Percentiles rank a stretch among this genome's conserved stretches.
Conservation (phyloP, 1,140 invertebrate genomes). For the Plutomurus gul region DNA sequence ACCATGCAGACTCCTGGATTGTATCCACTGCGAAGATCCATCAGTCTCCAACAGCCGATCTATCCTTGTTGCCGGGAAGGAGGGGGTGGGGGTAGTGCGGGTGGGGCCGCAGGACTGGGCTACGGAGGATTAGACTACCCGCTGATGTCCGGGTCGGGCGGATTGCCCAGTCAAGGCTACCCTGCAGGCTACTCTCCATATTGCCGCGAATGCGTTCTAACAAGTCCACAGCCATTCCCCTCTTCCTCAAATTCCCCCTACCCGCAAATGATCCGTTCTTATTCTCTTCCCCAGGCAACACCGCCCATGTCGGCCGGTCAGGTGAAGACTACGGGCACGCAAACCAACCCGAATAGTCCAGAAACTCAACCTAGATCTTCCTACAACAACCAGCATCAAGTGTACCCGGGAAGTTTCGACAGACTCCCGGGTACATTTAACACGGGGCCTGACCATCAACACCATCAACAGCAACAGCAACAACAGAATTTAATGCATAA, state of each 20-base stretch:
- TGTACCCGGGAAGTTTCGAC: slow-evolving; percentile 44
- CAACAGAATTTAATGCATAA: neutral
- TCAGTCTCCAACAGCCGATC: slow-evolving; percentile 49
- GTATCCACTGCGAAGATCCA: slow-evolving; percentile 48
- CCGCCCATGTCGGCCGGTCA: neutral
- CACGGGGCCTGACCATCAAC: neutral
- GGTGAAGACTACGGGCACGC: slow-evolving; percentile 49
- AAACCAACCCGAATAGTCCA: slow-evolving; percentile 51
- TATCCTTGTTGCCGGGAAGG: slow-evolving; percentile 42
- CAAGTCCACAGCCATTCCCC: neutral
- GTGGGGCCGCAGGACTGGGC: neutral
- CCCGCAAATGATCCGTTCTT: slow-evolving; percentile 50
- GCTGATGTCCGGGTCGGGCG: neutral
- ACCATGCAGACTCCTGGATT: slow-evolving; percentile 33
- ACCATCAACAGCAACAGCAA: neutral
- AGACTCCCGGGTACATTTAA: slow-evolving; percentile 2
- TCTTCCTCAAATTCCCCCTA: neutral
- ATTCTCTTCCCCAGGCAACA: slow-evolving; percentile 46
- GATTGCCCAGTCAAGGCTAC: neutral
- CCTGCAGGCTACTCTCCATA: slow-evolving; percentile 40
- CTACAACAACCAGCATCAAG: slow-evolving; percentile 7
- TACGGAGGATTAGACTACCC: slow-evolving; percentile 33
- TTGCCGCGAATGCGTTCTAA: slow-evolving; percentile 46
- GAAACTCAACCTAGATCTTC: neutral
- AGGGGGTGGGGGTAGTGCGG: neutral